These are phyloP conservation scores for Abrostola tripartita DNA, from an alignment of 2,888 invertebrate species.

Conservation along the genomic window DNA sequence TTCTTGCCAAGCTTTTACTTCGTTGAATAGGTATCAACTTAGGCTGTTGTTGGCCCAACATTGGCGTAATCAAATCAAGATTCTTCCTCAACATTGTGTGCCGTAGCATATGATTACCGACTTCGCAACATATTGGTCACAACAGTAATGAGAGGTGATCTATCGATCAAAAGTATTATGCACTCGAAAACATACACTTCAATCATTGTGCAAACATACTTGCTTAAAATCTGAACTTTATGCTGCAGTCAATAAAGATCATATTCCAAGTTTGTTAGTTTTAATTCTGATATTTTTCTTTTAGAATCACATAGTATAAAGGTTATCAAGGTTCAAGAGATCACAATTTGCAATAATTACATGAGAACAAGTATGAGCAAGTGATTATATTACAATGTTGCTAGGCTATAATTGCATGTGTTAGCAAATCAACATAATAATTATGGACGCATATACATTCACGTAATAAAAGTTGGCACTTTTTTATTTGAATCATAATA, in stretches of 20 bases:
- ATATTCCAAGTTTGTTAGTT: constrained; percentile 8
- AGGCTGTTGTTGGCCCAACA: constrained; percentile 28
- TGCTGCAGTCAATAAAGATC: constrained; percentile 4
- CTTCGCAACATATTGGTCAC: constrained; percentile 71
- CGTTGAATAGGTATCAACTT: neutral
- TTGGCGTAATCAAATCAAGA: constrained; percentile 18
- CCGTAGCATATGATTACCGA: constrained; percentile 69
- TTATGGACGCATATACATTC: neutral
- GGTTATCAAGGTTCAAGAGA: constrained; percentile 42
- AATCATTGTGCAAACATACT: constrained; percentile 15
- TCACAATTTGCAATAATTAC: constrained; percentile 41
- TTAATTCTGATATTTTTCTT: constrained; percentile 25
- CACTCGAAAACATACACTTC: constrained; percentile 37
- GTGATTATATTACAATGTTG: constrained; percentile 21
- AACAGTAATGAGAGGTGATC: constrained; percentile 64
- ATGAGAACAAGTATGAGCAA: constrained; percentile 40
- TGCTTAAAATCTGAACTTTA: constrained; percentile 28
- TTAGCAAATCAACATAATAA: constrained; percentile 24
- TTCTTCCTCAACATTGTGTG: constrained; percentile 5
- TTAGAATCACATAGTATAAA: constrained; percentile 11
- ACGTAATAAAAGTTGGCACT: too few species aligned
- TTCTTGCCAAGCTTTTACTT: too few species aligned
- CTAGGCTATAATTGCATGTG: constrained; percentile 9
- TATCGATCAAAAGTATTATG: constrained; percentile 64
- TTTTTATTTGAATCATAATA: too few species aligned